These are phyloP conservation scores for Lepisosteus osseus DNA, from an alignment of 2,113 vertebrate species.

Conservation along the genomic window DNA sequence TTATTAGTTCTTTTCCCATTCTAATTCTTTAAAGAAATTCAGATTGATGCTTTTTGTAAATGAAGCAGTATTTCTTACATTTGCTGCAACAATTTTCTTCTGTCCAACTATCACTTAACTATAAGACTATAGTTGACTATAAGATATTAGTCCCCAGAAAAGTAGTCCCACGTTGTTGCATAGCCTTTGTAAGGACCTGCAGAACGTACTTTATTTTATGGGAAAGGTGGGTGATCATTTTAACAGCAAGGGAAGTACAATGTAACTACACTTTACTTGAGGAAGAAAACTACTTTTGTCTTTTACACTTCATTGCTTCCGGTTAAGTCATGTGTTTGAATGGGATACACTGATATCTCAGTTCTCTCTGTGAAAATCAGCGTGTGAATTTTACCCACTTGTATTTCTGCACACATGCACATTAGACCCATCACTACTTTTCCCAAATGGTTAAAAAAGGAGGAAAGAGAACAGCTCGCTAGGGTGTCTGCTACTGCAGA, in stretches of 20 bases:
- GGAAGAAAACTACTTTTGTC: background rate
- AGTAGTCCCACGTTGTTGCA: slow-evolving; percentile 1
- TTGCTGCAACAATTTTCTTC: too few relatives aligned
- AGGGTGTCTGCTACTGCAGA: too few relatives aligned
- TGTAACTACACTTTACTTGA: background rate
- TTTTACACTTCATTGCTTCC: background rate
- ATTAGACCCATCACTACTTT: too few relatives aligned
- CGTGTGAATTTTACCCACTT: too few relatives aligned
- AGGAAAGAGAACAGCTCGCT: too few relatives aligned
- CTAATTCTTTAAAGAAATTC: too few relatives aligned
- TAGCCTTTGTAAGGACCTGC: slow-evolving; percentile 3
- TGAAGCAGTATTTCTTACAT: too few relatives aligned
- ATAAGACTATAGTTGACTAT: background rate
- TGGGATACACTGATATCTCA: background rate
- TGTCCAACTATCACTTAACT: too few relatives aligned
- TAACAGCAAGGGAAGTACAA: background rate
- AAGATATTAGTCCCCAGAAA: slow-evolving; percentile 11
- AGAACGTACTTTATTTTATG: slow-evolving; percentile 11
- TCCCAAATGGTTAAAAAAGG: too few relatives aligned
- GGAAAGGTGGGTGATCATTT: slow-evolving; percentile 16
- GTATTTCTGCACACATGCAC: too few relatives aligned
- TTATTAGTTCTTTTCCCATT: too few relatives aligned
- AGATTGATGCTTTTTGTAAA: too few relatives aligned
- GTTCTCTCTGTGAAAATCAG: background rate
- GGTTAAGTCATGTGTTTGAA: background rate